phyloP scores from a whole-genome alignment of 53 echinoderm and acorn worm genomes.

The Crossaster papposus region DNA sequence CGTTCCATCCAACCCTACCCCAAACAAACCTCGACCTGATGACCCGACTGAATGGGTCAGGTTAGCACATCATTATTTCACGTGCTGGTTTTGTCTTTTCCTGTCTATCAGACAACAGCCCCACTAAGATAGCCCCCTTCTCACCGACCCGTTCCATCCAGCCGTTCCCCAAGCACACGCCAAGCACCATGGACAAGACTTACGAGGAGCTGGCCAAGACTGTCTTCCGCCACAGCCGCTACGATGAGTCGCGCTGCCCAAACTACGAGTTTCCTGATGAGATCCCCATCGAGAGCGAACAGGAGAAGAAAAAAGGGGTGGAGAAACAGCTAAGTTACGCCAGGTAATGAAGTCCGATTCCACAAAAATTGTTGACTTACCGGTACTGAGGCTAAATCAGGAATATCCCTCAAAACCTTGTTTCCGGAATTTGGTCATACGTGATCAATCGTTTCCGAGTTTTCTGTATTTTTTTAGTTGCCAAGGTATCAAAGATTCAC shows the following conservation, averaged over 20 bases:
- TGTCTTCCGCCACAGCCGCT: slow-evolving; percentile 72
- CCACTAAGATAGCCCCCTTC: slow-evolving; percentile 71
- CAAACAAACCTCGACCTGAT: too few species aligned
- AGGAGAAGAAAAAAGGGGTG: slow-evolving; percentile 86
- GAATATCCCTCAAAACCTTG: too few species aligned
- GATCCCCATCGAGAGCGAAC: slow-evolving; percentile 83
- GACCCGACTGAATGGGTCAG: too few species aligned
- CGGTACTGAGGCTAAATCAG: too few species aligned
- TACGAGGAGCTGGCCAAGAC: slow-evolving; percentile 89
- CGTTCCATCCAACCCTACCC: too few species aligned
- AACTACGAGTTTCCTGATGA: slow-evolving; percentile 94
- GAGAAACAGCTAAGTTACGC: slow-evolving; percentile 87
- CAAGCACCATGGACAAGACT: slow-evolving; percentile 86
- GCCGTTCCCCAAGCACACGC: slow-evolving; percentile 90
- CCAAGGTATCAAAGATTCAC: too few species aligned
- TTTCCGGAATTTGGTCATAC: too few species aligned
- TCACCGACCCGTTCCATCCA: slow-evolving; percentile 75
- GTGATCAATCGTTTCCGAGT: too few species aligned
- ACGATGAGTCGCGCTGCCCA: slow-evolving; percentile 83
- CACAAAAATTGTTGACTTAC: too few species aligned
- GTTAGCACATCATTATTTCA: too few species aligned
- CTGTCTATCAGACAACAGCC: slow-evolving; percentile 23
- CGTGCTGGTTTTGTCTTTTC: neutral
- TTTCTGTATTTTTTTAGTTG: too few species aligned
- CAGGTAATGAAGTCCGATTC: slow-evolving; percentile 69